Base-by-base conservation (phyloP, 2,113 vertebrate species). In the Elephas maximus region DNA sequence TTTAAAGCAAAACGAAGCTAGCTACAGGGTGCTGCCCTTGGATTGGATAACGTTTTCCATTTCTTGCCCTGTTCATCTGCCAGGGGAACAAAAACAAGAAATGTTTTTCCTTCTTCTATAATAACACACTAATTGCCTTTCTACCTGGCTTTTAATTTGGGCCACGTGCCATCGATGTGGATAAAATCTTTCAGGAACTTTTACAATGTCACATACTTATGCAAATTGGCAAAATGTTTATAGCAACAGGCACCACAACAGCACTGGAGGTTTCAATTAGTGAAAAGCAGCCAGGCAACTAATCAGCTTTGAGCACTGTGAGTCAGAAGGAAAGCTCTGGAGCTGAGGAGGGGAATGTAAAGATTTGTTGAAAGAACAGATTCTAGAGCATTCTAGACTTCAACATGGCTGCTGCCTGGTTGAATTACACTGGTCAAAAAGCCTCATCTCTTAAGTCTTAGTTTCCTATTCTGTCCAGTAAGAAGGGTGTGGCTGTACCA, bases 201-300 rank as follows among this genome's bases (percentile, higher is more conserved):
- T 99, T 99, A 99, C 99, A 98, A 98, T 99, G 99, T 99, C 99
- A 98, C 99, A 99, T 99, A 98, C 98, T 99, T 99, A 99, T 99
- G 99, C 99, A 99, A 99, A 99, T 99, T 44, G 81, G 94, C 98
- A 78, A 97, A 20, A 78, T 99, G 99, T 99, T 99, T 99, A 99
- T 99, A 99, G 99, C 99, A 99, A 99, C 99, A 95, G 98, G 98
- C 96, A 97, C 98, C 99, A 99, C 98, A 99, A 99, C 99, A 99
- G 90, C 98, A 45, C 98, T 98, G 92, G 63, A 82, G 98, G 98
- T 98, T 98, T 97, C 98, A 98, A 90, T 98, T 85, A 97, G 98
- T 95, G 79, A 98, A 91, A 87, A 95, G 85, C 84, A 95, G 82
- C 79, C 60, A 12, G 37, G 91, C 79, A 94, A 62, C 93, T 6